phyloP scores from a whole-genome alignment of 1,140 invertebrate genomes.

The Coelopa frigida region DNA sequence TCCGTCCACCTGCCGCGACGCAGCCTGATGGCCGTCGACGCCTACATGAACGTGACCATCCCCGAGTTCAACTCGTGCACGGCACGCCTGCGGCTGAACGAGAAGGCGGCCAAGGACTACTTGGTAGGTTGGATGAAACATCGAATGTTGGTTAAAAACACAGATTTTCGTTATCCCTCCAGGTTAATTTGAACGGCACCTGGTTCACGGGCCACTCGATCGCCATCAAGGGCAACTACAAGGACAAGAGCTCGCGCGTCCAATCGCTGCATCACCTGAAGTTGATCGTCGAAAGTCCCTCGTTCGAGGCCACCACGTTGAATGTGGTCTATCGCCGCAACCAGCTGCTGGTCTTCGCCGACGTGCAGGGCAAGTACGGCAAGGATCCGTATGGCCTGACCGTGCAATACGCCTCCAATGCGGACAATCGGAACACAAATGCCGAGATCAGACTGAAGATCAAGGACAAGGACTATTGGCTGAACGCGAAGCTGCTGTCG shows the following conservation, averaged over 20 bases:
- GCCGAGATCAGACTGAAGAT: conserved; percentile 53
- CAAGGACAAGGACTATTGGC: conserved; percentile 57
- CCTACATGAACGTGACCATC: conserved; percentile 53
- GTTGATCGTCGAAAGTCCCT: conserved; percentile 58
- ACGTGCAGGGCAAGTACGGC: conserved; percentile 34
- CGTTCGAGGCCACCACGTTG: conserved; percentile 59
- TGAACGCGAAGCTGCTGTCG: conserved; percentile 38
- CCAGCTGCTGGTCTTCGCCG: conserved; percentile 27
- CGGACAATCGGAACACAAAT: conserved; percentile 50
- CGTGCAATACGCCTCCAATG: conserved; percentile 28
- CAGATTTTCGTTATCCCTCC: conserved; percentile 2
- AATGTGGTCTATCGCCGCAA: conserved; percentile 54
- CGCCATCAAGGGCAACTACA: conserved; percentile 59
- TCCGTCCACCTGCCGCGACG: conserved; percentile 50
- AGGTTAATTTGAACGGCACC: conserved; percentile 59
- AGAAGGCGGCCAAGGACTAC: conserved; percentile 52
- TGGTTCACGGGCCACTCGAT: conserved; percentile 74
- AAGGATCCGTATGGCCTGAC: conserved; percentile 38
- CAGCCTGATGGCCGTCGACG: conserved; percentile 51
- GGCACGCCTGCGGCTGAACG: conserved; percentile 49
- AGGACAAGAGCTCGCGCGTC: conserved; percentile 57
- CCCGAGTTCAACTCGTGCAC: conserved; percentile 57
- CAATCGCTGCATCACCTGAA: conserved; percentile 59
- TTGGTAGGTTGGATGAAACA: conserved; percentile 42
- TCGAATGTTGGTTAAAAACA: neutral